Conservation (phyloP, 2,888 invertebrate species). For the Callosobruchus maculatus region DNA sequence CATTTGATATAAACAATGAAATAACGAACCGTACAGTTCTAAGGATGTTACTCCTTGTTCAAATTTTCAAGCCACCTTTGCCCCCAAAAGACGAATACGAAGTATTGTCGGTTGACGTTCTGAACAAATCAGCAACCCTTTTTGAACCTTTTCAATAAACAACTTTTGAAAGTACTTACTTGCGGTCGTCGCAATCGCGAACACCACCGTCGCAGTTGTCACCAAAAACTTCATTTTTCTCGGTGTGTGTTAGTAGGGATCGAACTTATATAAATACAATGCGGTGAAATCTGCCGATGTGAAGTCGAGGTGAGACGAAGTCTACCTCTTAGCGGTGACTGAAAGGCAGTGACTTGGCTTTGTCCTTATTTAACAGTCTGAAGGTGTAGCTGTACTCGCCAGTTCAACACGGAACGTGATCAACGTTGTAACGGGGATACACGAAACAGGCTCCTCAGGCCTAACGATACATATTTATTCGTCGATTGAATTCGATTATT, state of each 20-base stretch:
- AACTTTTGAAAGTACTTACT: constrained; percentile 30
- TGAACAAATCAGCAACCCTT: too few species aligned
- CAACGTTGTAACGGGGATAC: not conserved
- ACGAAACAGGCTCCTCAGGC: not conserved
- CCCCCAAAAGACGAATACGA: too few species aligned
- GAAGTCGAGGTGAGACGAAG: constrained; percentile 32
- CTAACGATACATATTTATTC: not conserved
- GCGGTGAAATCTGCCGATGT: not conserved
- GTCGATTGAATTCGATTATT: not conserved
- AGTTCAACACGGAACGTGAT: not conserved
- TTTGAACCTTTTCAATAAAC: too few species aligned
- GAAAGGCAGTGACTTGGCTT: constrained; percentile 27
- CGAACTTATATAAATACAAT: not conserved
- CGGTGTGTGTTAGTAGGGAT: constrained; percentile 14
- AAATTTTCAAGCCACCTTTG: too few species aligned
- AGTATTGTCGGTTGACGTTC: too few species aligned
- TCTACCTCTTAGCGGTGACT: constrained; percentile 38
- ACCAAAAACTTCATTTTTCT: constrained; percentile 32
- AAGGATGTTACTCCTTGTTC: too few species aligned
- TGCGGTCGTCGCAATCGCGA: constrained; percentile 29
- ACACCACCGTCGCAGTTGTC: constrained; percentile 18
- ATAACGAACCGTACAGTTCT: too few species aligned
- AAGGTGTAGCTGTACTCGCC: constrained; percentile 16
- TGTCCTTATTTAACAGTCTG: constrained; percentile 42
- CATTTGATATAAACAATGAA: too few species aligned